These are phyloP conservation scores for Rhagonycha lutea DNA, from an alignment of 2,888 invertebrate genomes.

Conservation along the genomic window DNA sequence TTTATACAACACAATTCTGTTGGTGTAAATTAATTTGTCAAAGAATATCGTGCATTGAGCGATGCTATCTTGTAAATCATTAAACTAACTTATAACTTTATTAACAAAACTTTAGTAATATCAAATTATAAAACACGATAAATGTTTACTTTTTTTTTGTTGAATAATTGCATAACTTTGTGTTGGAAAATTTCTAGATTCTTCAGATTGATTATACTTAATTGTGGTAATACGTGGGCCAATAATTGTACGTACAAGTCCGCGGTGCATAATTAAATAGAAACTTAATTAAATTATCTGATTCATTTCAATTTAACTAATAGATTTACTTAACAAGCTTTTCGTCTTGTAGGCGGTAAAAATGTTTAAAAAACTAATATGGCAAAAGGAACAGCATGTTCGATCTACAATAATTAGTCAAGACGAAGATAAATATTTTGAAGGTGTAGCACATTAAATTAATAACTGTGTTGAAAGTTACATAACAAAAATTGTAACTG, in stretches of 20 bases:
- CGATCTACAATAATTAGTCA: background rate
- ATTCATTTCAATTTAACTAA: background rate
- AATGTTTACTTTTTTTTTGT: background rate
- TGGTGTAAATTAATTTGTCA: conserved; percentile 23
- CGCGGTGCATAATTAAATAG: conserved; percentile 11
- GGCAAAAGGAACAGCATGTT: background rate
- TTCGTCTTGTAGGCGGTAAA: conserved; percentile 1
- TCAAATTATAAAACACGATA: background rate
- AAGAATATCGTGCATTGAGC: conserved; percentile 15
- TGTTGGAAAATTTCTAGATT: background rate
- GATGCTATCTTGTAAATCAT: conserved; percentile 16
- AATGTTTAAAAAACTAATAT: background rate
- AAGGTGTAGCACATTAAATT: background rate
- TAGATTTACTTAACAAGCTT: conserved; percentile 1
- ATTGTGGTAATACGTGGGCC: background rate
- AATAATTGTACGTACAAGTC: conserved; percentile 7
- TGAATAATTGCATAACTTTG: background rate
- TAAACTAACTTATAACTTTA: conserved; percentile 20
- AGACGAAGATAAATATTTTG: background rate
- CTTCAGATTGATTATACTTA: background rate
- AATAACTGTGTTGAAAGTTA: background rate
- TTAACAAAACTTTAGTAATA: background rate
- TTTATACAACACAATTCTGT: background rate
- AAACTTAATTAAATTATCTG: conserved; percentile 17
- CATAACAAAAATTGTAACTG: background rate